phyloP scores from a whole-genome alignment of 2,113 vertebrate species.

The Tretioscincus oriximinensis region DNA sequence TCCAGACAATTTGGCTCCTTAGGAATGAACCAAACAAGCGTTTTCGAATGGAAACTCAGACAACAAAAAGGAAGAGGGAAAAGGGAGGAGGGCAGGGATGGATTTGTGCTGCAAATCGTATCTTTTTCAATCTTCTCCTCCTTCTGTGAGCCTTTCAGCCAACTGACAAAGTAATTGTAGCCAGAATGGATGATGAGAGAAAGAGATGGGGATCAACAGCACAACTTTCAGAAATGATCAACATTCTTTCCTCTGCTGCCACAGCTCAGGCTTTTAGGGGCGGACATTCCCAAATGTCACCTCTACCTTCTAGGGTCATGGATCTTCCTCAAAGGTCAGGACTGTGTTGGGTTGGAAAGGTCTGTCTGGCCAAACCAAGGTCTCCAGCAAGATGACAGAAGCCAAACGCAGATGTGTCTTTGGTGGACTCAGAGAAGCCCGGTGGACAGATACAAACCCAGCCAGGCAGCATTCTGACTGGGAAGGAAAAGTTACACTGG shows the following conservation, averaged over 20 bases:
- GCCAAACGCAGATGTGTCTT: background rate
- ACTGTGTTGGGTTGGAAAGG: background rate
- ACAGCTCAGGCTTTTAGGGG: background rate
- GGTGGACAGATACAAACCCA: too few relatives aligned
- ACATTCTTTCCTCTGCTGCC: constrained; percentile 1
- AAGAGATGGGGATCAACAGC: accelerated
- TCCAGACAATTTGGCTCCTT: constrained; percentile 9
- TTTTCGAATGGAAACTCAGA: background rate
- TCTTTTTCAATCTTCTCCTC: constrained; percentile 23
- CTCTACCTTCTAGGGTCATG: background rate
- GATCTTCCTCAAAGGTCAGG: constrained; percentile 41
- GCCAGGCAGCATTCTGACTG: too few relatives aligned
- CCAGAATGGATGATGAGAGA: constrained; percentile 2
- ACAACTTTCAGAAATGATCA: constrained; percentile 18
- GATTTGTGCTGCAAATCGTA: background rate
- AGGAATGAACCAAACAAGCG: background rate
- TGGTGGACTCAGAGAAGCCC: background rate
- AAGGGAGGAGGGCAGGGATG: background rate
- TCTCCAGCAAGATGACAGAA: too few relatives aligned
- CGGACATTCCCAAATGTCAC: constrained; percentile 46
- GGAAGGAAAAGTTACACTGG: too few relatives aligned
- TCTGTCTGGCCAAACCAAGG: background rate
- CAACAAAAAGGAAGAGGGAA: background rate
- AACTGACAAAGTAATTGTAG: constrained; percentile 32
- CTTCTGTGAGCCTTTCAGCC: constrained; percentile 18